Percentiles rank a stretch among this genome's conserved stretches.
Evolutionary conservation across 2,113 vertebrate genomes (phyloP).

Genomic region (Hippoglossus stenolepis): DNA sequence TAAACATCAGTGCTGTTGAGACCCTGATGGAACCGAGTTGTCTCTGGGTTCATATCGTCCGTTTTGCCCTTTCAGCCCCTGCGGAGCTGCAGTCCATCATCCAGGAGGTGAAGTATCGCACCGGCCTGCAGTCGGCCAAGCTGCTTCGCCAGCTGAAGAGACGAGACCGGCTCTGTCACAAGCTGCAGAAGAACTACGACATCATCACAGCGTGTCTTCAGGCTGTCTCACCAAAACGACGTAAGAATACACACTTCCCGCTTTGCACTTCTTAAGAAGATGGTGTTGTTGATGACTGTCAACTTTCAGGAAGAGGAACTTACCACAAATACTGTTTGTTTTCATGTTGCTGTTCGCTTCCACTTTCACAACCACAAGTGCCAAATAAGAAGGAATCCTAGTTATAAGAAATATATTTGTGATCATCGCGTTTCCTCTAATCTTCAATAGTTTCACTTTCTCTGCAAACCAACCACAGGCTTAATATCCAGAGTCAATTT

Average conservation of each 20-base stretch:
- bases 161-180: slow-evolving; percentile 88
- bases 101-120: slow-evolving; percentile 89
- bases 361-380: no score
- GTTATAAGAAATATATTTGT: no score
- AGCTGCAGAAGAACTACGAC: slow-evolving; percentile 93
- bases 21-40: no score
- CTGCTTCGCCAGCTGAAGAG: slow-evolving; percentile 93
- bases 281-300: no score
- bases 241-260: slow-evolving; percentile 81
- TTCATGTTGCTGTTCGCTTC: no score
- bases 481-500: background rate
- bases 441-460: background rate
- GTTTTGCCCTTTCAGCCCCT: slow-evolving; percentile 73
- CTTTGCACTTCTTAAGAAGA: background rate
- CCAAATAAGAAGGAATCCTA: no score
- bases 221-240: slow-evolving; percentile 93
- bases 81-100: slow-evolving; percentile 87
- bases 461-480: background rate
- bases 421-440: no score
- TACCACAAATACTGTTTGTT: no score
- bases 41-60: background rate
- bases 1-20: no score
- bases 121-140: slow-evolving; percentile 90
- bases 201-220: slow-evolving; percentile 95
- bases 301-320: no score